A percentile compares a stretch with the other conserved stretches of the same genome.
These are phyloP conservation scores for Hyphantria cunea DNA, from an alignment of 1,140 invertebrate genomes.

Conservation along the genomic window DNA sequence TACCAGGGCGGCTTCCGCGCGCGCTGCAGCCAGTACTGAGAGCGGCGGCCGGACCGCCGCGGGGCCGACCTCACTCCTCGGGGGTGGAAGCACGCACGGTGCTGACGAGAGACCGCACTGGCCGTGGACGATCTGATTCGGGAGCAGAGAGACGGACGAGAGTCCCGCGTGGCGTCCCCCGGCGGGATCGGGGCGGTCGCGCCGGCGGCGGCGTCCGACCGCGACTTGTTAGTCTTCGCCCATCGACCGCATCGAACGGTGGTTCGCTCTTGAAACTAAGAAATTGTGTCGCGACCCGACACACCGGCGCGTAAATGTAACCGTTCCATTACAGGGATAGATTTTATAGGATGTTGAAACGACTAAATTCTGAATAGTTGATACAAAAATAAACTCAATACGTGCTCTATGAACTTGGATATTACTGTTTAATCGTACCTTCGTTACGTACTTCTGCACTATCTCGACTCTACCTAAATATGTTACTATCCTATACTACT, in stretches of 20 bases:
- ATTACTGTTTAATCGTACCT: slow-evolving; percentile 13
- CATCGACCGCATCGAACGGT: slow-evolving; percentile 31
- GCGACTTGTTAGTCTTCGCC: slow-evolving; percentile 37
- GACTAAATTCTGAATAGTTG: slow-evolving; percentile 8
- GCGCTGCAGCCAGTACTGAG: slow-evolving; percentile 85
- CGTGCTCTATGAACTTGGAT: slow-evolving; percentile 17
- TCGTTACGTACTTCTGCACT: slow-evolving; percentile 22
- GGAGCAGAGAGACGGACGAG: slow-evolving; percentile 16
- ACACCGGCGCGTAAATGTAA: slow-evolving; percentile 25
- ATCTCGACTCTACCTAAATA: slow-evolving; percentile 27
- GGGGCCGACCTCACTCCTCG: slow-evolving; percentile 28
- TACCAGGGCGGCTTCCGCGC: slow-evolving; percentile 90
- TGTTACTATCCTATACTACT: slow-evolving; percentile 27
- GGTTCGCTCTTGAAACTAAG: slow-evolving; percentile 27
- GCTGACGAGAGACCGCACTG: slow-evolving; percentile 24
- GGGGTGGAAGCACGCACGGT: slow-evolving; percentile 25
- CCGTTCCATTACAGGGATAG: slow-evolving; percentile 41
- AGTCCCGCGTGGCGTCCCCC: slow-evolving; percentile 18
- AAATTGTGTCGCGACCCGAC: slow-evolving; percentile 34
- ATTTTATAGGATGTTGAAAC: slow-evolving; percentile 31
- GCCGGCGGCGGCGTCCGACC: slow-evolving; percentile 29
- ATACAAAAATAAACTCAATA: slow-evolving; percentile 7
- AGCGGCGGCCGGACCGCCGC: slow-evolving; percentile 65
- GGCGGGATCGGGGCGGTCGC: slow-evolving; percentile 24
- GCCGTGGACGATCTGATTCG: slow-evolving; percentile 14